Base-by-base conservation (phyloP, 2,888 invertebrate genomes). In the Hirtodrosophila alboralis region DNA sequence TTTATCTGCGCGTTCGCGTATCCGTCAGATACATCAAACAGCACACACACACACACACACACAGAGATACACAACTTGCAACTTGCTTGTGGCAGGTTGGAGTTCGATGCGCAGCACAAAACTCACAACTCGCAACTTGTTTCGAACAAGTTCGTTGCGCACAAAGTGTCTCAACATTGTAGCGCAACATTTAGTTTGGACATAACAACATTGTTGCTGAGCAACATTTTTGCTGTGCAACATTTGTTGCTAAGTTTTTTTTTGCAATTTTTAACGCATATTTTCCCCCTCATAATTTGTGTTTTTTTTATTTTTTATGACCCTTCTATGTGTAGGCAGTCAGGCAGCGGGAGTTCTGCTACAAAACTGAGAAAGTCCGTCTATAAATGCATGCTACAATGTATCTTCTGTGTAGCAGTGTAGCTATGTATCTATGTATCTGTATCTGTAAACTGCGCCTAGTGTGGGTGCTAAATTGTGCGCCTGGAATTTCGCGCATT, bases 401-500 rank as follows among this genome's bases (percentile, higher is more conserved):
- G 57, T 74, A 49, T 37, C 54, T 18, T 18, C 18, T 18, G 18
- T 18, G 18, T 18, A 18, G 18, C 18, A n/a, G n/a, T 18, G 18
- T 18, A 18, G 18, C 18, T 41, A 31, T 43, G 37, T 53, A 27
- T 37, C 18, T 31, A 31, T 52, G 37, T 33, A 26, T 53, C 28
- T 52, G 14, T 12, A 28, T 28, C 5, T 34, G 18, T 26, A 38
- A n/a, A n/a, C n/a, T 18, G 10, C 16, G 37, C 28, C 1, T 56
- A 41, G 44, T 77, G 84, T 67, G 85, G 78, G 83, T 78, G 78
- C 61, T 67, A 84, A 78, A 64, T 58, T 60, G 33, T 26, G 38
- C 34, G 58, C 49, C 44, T 57, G 71, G 85, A 81, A 78, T 78
- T 78, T 78, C 79, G 85, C 78, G 67, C 83, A 71, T 78, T 84